Conservation (phyloP, 2,113 vertebrate genomes). For the Rhinogobius similis region DNA sequence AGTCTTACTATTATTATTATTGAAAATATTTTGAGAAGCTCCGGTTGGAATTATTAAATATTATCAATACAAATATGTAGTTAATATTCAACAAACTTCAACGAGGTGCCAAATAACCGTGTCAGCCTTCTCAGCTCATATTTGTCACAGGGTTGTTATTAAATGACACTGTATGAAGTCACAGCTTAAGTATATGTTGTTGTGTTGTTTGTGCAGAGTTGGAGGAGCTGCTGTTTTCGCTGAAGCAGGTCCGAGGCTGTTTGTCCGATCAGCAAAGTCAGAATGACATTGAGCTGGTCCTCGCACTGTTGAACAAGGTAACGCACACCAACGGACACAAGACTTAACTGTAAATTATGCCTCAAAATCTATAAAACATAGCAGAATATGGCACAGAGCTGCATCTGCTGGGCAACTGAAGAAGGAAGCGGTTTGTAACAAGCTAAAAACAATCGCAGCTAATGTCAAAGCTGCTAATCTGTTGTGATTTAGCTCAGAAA, state of each 20-base stretch:
- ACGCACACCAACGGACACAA: conserved; percentile 8
- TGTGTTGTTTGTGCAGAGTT: conserved; percentile 78
- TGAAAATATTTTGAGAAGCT: too few relatives aligned
- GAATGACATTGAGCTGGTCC: conserved; percentile 89
- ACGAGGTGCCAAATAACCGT: too few relatives aligned
- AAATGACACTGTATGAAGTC: background rate
- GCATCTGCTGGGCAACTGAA: too few relatives aligned
- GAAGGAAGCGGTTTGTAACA: background rate
- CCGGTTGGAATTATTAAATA: too few relatives aligned
- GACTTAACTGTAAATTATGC: background rate
- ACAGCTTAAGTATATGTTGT: background rate
- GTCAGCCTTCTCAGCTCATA: too few relatives aligned
- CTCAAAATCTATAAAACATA: background rate
- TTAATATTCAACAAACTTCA: too few relatives aligned
- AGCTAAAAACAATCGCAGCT: background rate
- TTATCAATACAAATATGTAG: too few relatives aligned
- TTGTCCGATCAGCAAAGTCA: conserved; percentile 95
- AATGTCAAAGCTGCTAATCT: too few relatives aligned
- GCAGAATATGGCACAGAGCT: background rate
- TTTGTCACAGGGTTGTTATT: background rate
- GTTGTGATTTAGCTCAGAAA: background rate
- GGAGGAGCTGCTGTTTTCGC: conserved; percentile 92
- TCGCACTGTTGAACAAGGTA: conserved; percentile 91
- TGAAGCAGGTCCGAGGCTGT: conserved; percentile 92
- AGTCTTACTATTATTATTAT: too few relatives aligned